Evolutionary conservation across 2,113 vertebrate species (phyloP), one percentile per base, ranked within the genome.

Genomic region (Lampris megalopsis): DNA sequence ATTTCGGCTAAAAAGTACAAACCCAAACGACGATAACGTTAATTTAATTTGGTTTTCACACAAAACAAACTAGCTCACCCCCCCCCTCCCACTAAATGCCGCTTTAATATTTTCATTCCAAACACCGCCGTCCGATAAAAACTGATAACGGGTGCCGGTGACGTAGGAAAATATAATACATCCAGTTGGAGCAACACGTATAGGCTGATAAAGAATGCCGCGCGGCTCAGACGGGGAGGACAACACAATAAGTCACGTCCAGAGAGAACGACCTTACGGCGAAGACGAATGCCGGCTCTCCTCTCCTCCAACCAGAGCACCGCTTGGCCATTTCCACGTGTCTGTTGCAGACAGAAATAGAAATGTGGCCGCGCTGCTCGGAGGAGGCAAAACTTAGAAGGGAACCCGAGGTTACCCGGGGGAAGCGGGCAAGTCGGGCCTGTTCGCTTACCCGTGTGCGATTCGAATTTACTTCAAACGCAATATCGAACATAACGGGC

Each of bases 1-100:
- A 72, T 64, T 53, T 70, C 60, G 63, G 58, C 37, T 53, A 9
- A 75, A 77, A 83, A 79, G 61, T 67, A 73, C 63, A 65, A 65
- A 81, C 71, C 70, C 59, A 54, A 84, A 75, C 73, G 73, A 59
- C 68, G 77, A 88, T 71, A 65, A 68, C 47, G 81, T 69, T 68
- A 5, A 78, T 68, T 83, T 72, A 80, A 89, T 72, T 58, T 43
- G 60, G 76, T 59, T 48, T 64, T 50, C 63, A 71, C 52, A 70
- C 24, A 83, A 84, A 86, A 89, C 45, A 84, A 77, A 82, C 77
- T 9, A 75, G 61, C 75, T 85, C 83, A 86, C 45, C 78, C 37
- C n/a, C 54, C 53, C 11, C 57, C 58, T 9, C 3, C 53, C 37
- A 63, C 61, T 52, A 62, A 66, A 78, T 43, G 35, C 4, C 13